Base-by-base conservation (phyloP, 1,140 invertebrate species). In the Portunus trituberculatus region DNA sequence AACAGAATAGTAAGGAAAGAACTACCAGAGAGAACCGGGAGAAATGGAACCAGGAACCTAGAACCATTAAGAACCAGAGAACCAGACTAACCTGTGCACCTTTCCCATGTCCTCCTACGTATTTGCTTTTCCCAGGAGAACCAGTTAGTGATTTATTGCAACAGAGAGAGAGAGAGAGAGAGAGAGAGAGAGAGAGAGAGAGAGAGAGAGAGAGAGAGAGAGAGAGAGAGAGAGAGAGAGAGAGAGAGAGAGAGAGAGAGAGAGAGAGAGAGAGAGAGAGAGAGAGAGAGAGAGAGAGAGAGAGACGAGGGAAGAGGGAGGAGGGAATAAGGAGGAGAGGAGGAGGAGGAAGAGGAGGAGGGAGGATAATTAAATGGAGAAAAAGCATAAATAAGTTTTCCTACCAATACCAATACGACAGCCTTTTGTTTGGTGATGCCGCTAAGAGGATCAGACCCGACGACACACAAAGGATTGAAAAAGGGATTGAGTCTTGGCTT, bases 391-490 rank as follows among this genome's bases (percentile, higher is more conserved):
- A 88, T 39, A 88, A 88, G 86, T 88, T 88, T 88, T 32, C 45
- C 67, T n/a, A 7, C 20, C 67, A 76, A 76, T 76, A 76, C 67
- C 67, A 76, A 76, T 76, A 76, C 67, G 67, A n/a, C 6, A n/a
- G 12, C n/a, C 20, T 76, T n/a, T 76, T 76, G 67, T 76, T 76
- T 76, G 67, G 67, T n/a, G 67, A 76, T 76, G 67, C 67, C 25
- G 20, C n/a, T 76, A 76, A 76, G 67, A 25, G 67, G 67, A 76
- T 76, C 67, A 76, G 67, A 12, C 0, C 20, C 20, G 20, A 8
- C 86, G 86, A 8, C 12, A 25, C 86, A 88, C 86, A 88, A 88
- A 88, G 86, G 86, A 32, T 46, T 46, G 86, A 88, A 46, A 88
- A 88, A 32, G 86, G 32, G 86, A 88, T 88, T 28, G 86, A 88